Evolutionary conservation across 1,140 invertebrate genomes (phyloP), one percentile per base, ranked within the genome.

Genomic region (Bombus vancouverensis): DNA sequence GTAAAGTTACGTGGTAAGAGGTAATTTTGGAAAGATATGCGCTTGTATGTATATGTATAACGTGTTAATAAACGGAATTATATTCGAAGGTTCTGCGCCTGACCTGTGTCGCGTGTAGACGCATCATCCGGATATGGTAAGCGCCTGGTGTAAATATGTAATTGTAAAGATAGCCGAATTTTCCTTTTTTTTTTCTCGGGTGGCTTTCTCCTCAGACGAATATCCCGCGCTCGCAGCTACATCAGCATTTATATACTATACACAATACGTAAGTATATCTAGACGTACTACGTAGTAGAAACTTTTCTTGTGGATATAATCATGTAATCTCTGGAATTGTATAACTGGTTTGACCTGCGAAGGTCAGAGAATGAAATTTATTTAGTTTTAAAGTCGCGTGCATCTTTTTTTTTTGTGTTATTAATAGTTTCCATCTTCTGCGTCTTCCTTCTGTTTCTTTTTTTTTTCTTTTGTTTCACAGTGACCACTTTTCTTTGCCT

Each of bases 221-320:
- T 88, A 90, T 90, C 68, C 84, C 88, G 87, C 87, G 85, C 89
- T 91, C 90, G 89, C 88, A 86, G 82, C 89, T 91, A 91, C 85
- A 91, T 89, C 90, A 89, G 83, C 86, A 66, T 90, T 89, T 90
- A 91, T 83, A 91, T 86, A 88, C 90, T 91, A 91, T 91, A 91
- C 90, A 91, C 90, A 89, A 91, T 91, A 89, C 79, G 83, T 88
- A 90, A 82, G 86, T 89, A 91, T 90, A 91, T 89, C 90, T 91
- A 91, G 85, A 89, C 88, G 90, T 91, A 88, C 90, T 91, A 91
- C 88, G 81, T 84, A 90, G 90, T 91, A 91, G 90, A 91, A 91
- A 91, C 88, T 91, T 91, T 76, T 87, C 53, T 70, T 80, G 82
- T 82, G 88, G 88, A 86, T 91, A 90, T 90, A 87, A 87, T 90